phyloP scores from a whole-genome alignment of 64 coral and sea anemone genomes.

The Stylophora pistillata region DNA sequence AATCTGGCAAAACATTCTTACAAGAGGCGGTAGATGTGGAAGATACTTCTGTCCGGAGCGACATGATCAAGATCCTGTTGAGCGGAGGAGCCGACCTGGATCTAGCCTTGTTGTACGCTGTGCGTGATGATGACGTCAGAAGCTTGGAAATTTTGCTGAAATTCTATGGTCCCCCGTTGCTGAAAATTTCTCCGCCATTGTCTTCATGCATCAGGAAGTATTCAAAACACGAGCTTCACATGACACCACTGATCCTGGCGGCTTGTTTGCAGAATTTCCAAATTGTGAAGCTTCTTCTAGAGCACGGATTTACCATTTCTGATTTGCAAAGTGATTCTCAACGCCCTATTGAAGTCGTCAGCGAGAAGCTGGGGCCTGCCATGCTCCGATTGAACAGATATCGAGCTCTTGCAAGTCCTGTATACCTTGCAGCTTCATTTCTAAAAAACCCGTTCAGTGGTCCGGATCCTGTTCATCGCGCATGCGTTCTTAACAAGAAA shows the following conservation, averaged over 20 bases:
- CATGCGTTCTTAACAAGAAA: background rate
- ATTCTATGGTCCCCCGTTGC: background rate
- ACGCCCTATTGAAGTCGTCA: background rate
- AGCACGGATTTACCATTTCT: conserved; percentile 9
- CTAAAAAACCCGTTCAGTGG: background rate
- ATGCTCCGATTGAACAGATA: conserved; percentile 15
- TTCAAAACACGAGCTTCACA: background rate
- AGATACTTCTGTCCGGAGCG: background rate
- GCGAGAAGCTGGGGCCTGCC: conserved; percentile 1
- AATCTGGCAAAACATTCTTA: background rate
- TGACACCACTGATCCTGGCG: conserved; percentile 12
- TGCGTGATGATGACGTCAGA: background rate
- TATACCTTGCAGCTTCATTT: conserved; percentile 3
- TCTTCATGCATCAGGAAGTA: background rate
- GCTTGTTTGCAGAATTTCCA: conserved; percentile 24
- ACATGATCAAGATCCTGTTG: background rate
- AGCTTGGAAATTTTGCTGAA: conserved; percentile 4
- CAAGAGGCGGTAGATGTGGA: background rate
- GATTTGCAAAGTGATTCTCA: background rate
- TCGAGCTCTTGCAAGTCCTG: background rate
- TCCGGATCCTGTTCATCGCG: background rate
- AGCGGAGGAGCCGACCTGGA: conserved; percentile 1
- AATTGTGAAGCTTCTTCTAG: conserved; percentile 1
- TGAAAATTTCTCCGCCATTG: background rate
- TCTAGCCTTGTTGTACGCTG: conserved; percentile 2